phyloP scores from a whole-genome alignment of 2,113 vertebrate species.

The Heterotis niloticus region DNA sequence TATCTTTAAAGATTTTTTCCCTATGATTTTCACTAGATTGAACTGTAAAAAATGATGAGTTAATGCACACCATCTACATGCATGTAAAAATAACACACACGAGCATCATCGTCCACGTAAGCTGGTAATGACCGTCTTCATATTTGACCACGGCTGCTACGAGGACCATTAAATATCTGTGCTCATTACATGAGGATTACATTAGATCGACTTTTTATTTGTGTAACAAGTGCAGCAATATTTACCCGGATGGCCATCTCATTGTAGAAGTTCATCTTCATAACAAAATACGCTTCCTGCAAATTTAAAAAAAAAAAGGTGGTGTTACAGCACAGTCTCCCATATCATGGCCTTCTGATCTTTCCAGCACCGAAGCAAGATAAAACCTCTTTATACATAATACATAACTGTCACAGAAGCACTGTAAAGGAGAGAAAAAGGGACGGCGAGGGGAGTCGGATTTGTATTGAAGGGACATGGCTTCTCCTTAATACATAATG shows the following conservation, averaged over 20 bases:
- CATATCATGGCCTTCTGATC: constrained; percentile 75
- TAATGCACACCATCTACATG: too few relatives aligned
- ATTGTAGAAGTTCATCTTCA: constrained; percentile 98
- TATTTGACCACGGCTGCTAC: constrained; percentile 64
- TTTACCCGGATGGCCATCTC: constrained; percentile 99
- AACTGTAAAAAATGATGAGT: too few relatives aligned
- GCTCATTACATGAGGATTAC: constrained; percentile 75
- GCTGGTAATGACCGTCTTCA: too few relatives aligned
- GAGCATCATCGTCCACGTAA: too few relatives aligned
- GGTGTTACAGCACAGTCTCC: constrained; percentile 78
- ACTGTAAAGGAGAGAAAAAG: constrained; percentile 65
- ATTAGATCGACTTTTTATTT: constrained; percentile 84
- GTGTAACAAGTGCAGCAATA: constrained; percentile 89
- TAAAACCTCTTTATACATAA: constrained; percentile 97
- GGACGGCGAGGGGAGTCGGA: constrained; percentile 48
- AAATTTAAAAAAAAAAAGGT: constrained; percentile 76
- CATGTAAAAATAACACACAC: too few relatives aligned
- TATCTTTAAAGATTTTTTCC: too few relatives aligned
- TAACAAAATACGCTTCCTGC: constrained; percentile 91
- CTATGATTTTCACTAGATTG: too few relatives aligned
- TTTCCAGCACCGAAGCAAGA: constrained; percentile 79
- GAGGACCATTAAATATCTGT: constrained; percentile 69
- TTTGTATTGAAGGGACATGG: constrained; percentile 84
- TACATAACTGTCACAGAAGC: constrained; percentile 84
- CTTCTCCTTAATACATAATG: constrained; percentile 90